Conservation (phyloP, 2,797 vertebrate genomes). For the Sphenodon punctatus region DNA sequence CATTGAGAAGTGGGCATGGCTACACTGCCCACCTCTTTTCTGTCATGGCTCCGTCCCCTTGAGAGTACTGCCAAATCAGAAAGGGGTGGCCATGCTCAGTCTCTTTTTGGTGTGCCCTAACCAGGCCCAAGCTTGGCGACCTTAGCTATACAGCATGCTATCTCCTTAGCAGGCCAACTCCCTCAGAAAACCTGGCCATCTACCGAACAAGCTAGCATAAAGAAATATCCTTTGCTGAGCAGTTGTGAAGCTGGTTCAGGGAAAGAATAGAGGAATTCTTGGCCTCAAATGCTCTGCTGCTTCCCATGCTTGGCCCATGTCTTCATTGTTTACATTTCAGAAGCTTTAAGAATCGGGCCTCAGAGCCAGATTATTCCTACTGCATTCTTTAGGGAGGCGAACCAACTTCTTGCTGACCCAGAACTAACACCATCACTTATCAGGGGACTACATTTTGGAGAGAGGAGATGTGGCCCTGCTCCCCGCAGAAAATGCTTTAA, state of each 20-base stretch:
- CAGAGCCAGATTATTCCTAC: not conserved
- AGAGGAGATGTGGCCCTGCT: not conserved
- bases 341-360: not conserved
- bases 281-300: not conserved
- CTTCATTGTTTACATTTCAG: no score
- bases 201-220: constrained; percentile 34
- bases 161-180: constrained; percentile 23
- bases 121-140: no score
- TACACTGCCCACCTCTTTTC: no score
- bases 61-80: no score
- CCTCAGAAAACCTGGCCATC: constrained; percentile 54
- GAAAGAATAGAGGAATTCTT: not conserved
- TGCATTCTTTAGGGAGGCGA: not conserved
- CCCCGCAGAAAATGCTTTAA: not conserved
- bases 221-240: constrained; percentile 6
- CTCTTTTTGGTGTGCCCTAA: no score
- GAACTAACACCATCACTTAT: not conserved
- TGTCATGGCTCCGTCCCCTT: no score
- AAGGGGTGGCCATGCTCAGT: no score
- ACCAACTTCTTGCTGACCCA: not conserved
- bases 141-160: not conserved
- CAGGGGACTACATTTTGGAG: not conserved
- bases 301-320: not conserved
- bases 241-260: constrained; percentile 6
- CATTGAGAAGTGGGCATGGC: no score